These are phyloP conservation scores for Anseranas semipalmata DNA, from an alignment of 2,113 vertebrate genomes.

Conservation along the genomic window DNA sequence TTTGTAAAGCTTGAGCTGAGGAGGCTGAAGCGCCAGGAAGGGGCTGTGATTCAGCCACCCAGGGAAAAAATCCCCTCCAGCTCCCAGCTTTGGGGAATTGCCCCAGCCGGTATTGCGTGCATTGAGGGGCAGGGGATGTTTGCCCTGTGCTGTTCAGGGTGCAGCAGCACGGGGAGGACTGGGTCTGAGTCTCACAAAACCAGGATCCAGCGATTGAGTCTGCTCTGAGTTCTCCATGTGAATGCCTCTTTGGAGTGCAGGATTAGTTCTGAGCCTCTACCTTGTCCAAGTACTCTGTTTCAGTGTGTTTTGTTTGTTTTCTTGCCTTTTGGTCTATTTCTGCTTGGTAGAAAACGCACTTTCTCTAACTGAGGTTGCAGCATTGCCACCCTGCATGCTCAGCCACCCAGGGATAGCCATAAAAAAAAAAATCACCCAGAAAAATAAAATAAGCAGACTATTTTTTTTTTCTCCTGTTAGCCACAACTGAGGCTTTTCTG, in stretches of 20 bases:
- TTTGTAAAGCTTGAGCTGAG: too few species aligned
- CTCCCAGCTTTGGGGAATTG: too few species aligned
- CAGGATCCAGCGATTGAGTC: not conserved
- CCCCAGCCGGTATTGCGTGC: too few species aligned
- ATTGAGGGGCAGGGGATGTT: not conserved
- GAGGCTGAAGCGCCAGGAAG: too few species aligned
- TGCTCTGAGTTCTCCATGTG: rapidly evolving
- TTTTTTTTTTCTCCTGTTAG: not conserved
- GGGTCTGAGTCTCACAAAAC: not conserved
- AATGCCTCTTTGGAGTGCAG: not conserved
- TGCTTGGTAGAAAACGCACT: not conserved
- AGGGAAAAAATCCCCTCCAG: too few species aligned
- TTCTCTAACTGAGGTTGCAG: not conserved
- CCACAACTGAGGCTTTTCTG: not conserved
- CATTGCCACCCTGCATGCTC: rapidly evolving
- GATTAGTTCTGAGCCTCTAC: not conserved
- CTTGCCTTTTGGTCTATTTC: not conserved
- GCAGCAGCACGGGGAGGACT: not conserved
- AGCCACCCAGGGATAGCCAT: not conserved
- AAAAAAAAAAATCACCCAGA: not conserved
- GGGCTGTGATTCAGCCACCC: too few species aligned
- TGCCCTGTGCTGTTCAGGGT: too few species aligned
- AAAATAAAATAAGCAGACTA: not conserved
- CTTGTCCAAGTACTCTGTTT: rapidly evolving
- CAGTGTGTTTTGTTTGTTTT: not conserved